A percentile compares a stretch with the other conserved stretches of the same genome.
Evolutionary conservation across 2,888 invertebrate species (phyloP).

Genomic region (Yponomeuta malinellus): DNA sequence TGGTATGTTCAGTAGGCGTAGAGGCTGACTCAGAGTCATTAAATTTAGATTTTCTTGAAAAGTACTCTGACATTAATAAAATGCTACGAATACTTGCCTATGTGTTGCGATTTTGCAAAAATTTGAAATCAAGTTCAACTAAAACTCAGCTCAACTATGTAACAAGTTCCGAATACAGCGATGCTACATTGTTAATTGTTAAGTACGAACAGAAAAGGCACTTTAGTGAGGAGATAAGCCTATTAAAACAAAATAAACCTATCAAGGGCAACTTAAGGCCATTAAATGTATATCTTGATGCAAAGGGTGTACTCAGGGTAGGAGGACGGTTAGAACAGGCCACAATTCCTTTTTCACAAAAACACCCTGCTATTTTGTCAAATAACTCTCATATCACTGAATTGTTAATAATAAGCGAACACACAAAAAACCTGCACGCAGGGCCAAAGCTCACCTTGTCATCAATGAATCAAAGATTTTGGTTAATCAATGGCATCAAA

Average conservation of each 20-base stretch:
- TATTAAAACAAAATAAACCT: background rate
- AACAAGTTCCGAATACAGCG: conserved; percentile 1
- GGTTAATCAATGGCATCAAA: conserved; percentile 22
- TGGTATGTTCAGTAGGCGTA: too few species aligned
- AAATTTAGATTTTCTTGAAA: conserved; percentile 1
- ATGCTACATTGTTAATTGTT: background rate
- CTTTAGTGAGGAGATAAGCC: background rate
- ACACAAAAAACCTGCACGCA: conserved; percentile 19
- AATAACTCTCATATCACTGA: conserved; percentile 10
- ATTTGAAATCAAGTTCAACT: background rate
- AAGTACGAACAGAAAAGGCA: background rate
- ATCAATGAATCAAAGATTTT: conserved; percentile 21
- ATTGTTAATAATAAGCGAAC: conserved; percentile 15
- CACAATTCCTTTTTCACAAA: conserved; percentile 9
- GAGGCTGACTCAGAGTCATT: background rate
- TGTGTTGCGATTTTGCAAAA: conserved; percentile 4
- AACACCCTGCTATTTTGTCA: conserved; percentile 11
- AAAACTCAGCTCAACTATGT: background rate
- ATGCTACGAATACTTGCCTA: conserved; percentile 7
- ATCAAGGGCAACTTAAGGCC: conserved; percentile 3
- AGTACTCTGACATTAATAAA: conserved; percentile 6
- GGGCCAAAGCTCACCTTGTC: conserved; percentile 18
- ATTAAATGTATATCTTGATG: conserved; percentile 2
- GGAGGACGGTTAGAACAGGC: conserved; percentile 8
- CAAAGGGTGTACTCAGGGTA: conserved; percentile 1